A percentile compares a stretch with the other conserved stretches of the same genome.
Evolutionary conservation across 2,888 invertebrate species (phyloP).

Genomic region (Acanthosepion lycidas): DNA sequence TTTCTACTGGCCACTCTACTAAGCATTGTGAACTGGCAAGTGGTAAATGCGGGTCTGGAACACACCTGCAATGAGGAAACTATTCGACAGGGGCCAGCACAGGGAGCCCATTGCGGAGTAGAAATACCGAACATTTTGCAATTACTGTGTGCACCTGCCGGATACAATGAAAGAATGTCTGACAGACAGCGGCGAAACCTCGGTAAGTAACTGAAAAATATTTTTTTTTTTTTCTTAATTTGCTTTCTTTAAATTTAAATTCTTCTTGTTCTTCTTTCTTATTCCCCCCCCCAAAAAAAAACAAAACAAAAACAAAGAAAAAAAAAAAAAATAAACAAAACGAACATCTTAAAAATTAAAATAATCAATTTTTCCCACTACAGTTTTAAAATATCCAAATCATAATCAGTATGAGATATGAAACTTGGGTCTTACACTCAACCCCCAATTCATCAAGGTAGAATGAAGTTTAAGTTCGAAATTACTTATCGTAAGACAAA

Average conservation of each 20-base stretch:
- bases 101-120: neutral
- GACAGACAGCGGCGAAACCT: conserved; percentile 18
- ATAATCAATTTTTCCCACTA: no score
- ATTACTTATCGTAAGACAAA: no score
- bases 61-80: conserved; percentile 44
- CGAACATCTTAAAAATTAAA: no score
- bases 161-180: conserved; percentile 34
- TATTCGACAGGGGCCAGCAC: conserved; percentile 34
- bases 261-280: neutral
- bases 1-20: conserved; percentile 38
- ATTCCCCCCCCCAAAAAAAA: no score
- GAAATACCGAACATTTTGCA: conserved; percentile 44
- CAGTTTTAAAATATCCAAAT: no score
- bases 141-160: conserved; percentile 38
- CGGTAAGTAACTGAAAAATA: neutral
- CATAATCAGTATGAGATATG: no score
- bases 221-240: neutral
- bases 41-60: conserved; percentile 36
- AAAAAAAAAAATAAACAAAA: no score
- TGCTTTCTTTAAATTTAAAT: neutral
- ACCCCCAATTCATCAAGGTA: no score
- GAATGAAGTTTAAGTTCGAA: no score
- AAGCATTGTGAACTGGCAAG: conserved; percentile 37
- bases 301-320: no score
- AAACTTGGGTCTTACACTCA: no score